Base-by-base conservation (phyloP, 2,888 invertebrate genomes). In the Caenorhabditis plicata region DNA sequence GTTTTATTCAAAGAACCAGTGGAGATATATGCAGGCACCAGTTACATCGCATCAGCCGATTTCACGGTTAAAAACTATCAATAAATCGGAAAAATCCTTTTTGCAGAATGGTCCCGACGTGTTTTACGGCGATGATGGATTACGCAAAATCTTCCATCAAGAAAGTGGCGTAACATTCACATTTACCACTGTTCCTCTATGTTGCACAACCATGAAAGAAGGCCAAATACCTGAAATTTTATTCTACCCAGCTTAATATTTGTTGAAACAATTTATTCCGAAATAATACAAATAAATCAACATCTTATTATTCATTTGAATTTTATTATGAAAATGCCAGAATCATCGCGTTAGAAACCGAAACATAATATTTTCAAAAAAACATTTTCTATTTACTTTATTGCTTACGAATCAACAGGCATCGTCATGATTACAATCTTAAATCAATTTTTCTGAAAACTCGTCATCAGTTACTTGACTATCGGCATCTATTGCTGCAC, bases 161-260 rank as follows among this genome's bases (percentile, higher is more conserved):
- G 56, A 56, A 9, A 51, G 43, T 13, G 61, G 46, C 20, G 64
- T 55, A 7, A 64, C 62, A 4, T 90, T 91, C 81, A 88, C 88
- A 80, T 91, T 91, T 82, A 88, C 88, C 3, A 89, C 88, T 80
- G 89, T 89, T 2, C 88, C 89, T n/a, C 90, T 90, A 11, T 89
- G 89, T 55, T 78, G 90, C 0, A 90, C 90, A 1, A 89, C 89
- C 0, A 89, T 90, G 1, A 90, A 90, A 77, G 89, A 89, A 80
- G 90, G 91, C 39, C 91, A 91, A 83, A 89, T 91, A 70, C 91
- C 91, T 9, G 89, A 90, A 81, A 88, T 91, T 60, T 88, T 90
- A 73, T 91, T 90, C 84, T 89, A 66, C 36, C 61, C 65, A 19
- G 50, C 50, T 2, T 31, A 15, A 13, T 20, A 41, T 49, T 38